Conservation (phyloP, 2,888 invertebrate genomes). For the Platycheirus albimanus region DNA sequence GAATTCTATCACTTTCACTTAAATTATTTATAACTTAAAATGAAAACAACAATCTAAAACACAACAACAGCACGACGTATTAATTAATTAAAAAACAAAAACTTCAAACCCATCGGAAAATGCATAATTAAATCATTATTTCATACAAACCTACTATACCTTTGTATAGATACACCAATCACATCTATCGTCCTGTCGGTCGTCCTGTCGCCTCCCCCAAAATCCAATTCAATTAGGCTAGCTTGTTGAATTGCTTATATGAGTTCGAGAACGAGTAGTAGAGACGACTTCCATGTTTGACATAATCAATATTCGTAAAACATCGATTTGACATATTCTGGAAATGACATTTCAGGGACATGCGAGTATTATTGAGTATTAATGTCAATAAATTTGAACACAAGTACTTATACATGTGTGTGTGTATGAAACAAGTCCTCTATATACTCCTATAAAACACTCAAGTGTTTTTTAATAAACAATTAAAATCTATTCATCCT, state of each 20-base stretch:
- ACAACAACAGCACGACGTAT: not conserved
- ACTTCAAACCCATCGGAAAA: slow-evolving; percentile 2
- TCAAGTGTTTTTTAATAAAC: too few species aligned
- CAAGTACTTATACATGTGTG: too few species aligned
- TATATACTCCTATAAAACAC: too few species aligned
- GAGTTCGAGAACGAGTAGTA: too few species aligned
- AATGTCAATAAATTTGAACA: slow-evolving; percentile 8
- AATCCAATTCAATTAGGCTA: slow-evolving; percentile 43
- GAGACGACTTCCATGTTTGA: slow-evolving; percentile 20
- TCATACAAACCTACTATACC: too few species aligned
- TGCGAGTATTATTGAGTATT: slow-evolving; percentile 6
- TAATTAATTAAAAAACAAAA: not conserved
- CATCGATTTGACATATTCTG: slow-evolving; percentile 39
- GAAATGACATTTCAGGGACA: slow-evolving; percentile 32
- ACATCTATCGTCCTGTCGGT: not conserved
- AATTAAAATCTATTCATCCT: not conserved
- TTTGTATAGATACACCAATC: slow-evolving; percentile 10
- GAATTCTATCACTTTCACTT: not conserved
- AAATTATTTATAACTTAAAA: not conserved
- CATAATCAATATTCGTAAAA: slow-evolving; percentile 46
- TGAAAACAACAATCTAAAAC: not conserved
- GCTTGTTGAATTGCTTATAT: slow-evolving; percentile 37
- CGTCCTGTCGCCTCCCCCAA: not conserved
- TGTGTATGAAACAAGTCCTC: too few species aligned
- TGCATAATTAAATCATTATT: too few species aligned